Evolutionary conservation across 2,113 vertebrate genomes (phyloP).

Genomic region (Leptocoma aspasia): DNA sequence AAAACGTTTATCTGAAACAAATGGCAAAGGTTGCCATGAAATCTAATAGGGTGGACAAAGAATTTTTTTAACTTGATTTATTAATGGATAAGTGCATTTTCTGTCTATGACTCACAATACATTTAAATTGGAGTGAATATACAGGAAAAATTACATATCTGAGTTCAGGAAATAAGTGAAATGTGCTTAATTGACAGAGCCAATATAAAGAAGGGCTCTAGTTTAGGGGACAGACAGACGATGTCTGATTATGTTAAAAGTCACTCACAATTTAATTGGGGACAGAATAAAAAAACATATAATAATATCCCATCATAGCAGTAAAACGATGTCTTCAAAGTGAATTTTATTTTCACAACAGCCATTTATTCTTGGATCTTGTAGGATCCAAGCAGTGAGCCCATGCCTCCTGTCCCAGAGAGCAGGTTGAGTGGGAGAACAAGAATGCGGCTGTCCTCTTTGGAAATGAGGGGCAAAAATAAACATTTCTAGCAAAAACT

Average conservation of each 20-base stretch:
- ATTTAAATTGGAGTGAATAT: background rate
- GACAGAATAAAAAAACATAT: background rate
- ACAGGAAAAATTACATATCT: background rate
- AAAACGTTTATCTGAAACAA: background rate
- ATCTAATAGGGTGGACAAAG: background rate
- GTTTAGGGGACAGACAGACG: background rate
- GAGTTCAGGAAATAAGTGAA: background rate
- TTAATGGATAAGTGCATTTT: background rate
- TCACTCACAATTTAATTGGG: background rate
- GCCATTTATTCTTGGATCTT: background rate
- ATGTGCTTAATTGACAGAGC: background rate
- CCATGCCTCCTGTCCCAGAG: background rate
- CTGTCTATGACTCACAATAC: background rate
- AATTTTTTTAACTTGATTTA: background rate
- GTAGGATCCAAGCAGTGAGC: background rate
- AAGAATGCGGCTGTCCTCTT: background rate
- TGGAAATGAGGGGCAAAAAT: background rate
- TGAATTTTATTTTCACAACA: background rate
- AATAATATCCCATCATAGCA: background rate
- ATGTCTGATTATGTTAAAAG: background rate
- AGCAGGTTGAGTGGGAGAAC: background rate
- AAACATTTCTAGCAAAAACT: background rate
- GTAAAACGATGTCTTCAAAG: background rate
- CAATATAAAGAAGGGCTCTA: background rate
- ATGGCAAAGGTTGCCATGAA: background rate